Conservation (phyloP, 2,888 invertebrate genomes). For the Drosophila nigricruria region DNA sequence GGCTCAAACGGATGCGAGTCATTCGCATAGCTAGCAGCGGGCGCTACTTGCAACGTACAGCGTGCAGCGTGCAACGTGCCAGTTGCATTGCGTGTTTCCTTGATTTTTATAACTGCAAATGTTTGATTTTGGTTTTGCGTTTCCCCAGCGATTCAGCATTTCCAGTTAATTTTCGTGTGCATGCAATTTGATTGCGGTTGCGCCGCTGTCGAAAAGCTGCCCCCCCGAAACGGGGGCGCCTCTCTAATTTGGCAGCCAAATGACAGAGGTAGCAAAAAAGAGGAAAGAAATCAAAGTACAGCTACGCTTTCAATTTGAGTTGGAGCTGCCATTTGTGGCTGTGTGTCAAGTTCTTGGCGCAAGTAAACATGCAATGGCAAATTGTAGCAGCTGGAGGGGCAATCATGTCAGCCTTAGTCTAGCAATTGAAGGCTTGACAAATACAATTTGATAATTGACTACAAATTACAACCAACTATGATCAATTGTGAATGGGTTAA, state of each 20-base stretch:
- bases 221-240: background rate
- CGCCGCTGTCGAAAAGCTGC: conserved; percentile 13
- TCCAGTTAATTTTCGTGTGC: conserved; percentile 64
- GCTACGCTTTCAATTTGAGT: conserved; percentile 30
- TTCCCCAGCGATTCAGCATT: conserved; percentile 42
- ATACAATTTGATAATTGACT: conserved; percentile 7
- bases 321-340: conserved; percentile 25
- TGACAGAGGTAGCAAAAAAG: conserved; percentile 26
- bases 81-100: conserved; percentile 45
- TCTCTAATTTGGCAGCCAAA: conserved; percentile 66
- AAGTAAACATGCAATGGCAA: conserved; percentile 32
- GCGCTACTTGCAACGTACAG: conserved; percentile 13
- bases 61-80: conserved; percentile 11
- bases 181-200: conserved; percentile 65
- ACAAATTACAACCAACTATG: background rate
- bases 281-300: background rate
- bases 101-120: conserved; percentile 58
- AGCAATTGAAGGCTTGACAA: background rate
- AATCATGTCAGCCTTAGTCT: conserved; percentile 5
- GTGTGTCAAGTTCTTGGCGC: conserved; percentile 29
- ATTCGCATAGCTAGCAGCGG: conserved; percentile 25
- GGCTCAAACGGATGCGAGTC: conserved; percentile 34
- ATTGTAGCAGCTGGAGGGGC: background rate
- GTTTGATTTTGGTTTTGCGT: conserved; percentile 57
- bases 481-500: background rate